Percentiles rank a stretch among this genome's conserved stretches.
Evolutionary conservation across 1,140 invertebrate genomes (phyloP).

Genomic region (Papilio xuthus): DNA sequence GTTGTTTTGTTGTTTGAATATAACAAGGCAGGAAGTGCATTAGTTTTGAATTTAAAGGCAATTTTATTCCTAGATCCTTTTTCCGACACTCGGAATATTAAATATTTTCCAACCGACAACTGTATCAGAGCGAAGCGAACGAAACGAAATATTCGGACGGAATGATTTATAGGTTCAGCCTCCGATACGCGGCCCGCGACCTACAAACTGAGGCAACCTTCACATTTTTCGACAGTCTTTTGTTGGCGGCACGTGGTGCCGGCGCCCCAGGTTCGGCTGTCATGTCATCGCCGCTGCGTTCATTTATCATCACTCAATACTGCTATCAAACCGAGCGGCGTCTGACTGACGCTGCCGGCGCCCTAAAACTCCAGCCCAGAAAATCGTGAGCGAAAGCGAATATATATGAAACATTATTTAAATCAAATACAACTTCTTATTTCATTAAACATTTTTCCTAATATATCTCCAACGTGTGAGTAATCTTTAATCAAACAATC

Average conservation of each 20-base stretch:
- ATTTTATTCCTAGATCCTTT: constrained; percentile 14
- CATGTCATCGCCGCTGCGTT: constrained; percentile 68
- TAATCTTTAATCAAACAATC: constrained; percentile 52
- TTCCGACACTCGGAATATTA: constrained; percentile 23
- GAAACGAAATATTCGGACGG: constrained; percentile 71
- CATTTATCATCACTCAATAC: constrained; percentile 79
- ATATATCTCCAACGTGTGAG: not conserved
- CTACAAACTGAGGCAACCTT: constrained; percentile 80
- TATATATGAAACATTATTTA: constrained; percentile 22
- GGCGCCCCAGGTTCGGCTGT: constrained; percentile 72
- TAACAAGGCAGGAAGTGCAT: not conserved
- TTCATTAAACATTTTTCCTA: not conserved
- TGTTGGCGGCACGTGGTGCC: constrained; percentile 75
- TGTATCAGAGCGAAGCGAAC: constrained; percentile 46
- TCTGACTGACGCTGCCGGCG: constrained; percentile 69
- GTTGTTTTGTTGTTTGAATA: not conserved
- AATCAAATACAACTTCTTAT: not conserved
- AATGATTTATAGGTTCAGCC: constrained; percentile 76
- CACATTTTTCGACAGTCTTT: constrained; percentile 77
- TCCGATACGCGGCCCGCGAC: constrained; percentile 74
- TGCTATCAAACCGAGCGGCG: constrained; percentile 64
- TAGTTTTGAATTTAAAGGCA: constrained; percentile 12
- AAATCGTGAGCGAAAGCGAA: not conserved
- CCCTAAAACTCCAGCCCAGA: not conserved
- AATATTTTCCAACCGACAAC: constrained; percentile 25